Evolutionary conservation across 2,888 invertebrate species (phyloP), one percentile per base, ranked within the genome.

Genomic region (Caenorhabditis auriculariae): DNA sequence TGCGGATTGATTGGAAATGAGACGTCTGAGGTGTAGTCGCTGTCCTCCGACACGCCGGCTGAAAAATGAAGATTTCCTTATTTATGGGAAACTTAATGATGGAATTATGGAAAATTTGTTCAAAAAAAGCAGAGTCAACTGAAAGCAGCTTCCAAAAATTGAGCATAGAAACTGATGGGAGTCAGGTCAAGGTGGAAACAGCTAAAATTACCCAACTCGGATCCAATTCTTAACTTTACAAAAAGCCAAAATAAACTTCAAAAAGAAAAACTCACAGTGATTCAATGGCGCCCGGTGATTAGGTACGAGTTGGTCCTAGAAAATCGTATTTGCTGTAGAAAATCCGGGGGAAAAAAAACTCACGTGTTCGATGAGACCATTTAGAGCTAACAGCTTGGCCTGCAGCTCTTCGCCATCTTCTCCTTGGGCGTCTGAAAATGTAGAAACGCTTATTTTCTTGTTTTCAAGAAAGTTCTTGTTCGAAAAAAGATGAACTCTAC

Each of bases 11-110:
- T 73, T 49, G 93, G 93, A 85, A 90, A 93, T 86, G 93, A 93
- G 81, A 93, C 88, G 85, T 94, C 94, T 66, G 91, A 91, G 64
- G 93, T 94, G 85, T 94, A 94, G 86, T 94, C 94, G 76, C 92
- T 92, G 84, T 94, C 93, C 85, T 94, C 94, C 48, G 93, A 93
- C 83, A 93, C 90, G 59, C 93, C 91, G 83, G 91, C 91, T 91
- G 87, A 50, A 74, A 75, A 39, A 48, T 21, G 24, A 9, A n/a
- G 43, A 9, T 44, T 46, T n/a, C 4, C 2, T 27, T 21, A 15
- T 52, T 19, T n/a, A 28, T n/a, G n/a, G n/a, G n/a, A n/a, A n/a
- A n/a, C n/a, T n/a, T n/a, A n/a, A n/a, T n/a, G n/a, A 12, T 32
- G n/a, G 9, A n/a, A 32, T 12, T 32, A 12, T 32, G 35, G 35